phyloP scores from a whole-genome alignment of 2,113 vertebrate species.

The Notothenia coriiceps region DNA sequence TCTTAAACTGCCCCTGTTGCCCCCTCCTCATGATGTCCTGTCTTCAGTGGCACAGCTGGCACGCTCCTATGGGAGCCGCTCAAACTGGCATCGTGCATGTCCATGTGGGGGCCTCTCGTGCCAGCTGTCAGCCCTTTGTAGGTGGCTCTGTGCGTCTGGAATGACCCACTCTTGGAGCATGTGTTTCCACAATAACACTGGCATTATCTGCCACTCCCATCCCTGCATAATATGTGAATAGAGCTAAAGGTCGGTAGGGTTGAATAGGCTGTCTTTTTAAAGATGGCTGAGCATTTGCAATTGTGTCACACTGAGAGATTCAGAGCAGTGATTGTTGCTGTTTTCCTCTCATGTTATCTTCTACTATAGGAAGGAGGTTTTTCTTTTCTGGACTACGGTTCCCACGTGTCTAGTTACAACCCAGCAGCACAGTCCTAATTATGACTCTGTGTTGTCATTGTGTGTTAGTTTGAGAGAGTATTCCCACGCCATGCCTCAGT shows the following conservation, averaged over 20 bases:
- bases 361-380: not conserved
- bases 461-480: not conserved
- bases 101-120: slow-evolving; percentile 39
- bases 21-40: slow-evolving; percentile 7
- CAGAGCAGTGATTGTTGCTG: not conserved
- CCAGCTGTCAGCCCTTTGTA: slow-evolving; percentile 66
- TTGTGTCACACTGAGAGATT: slow-evolving; percentile 4
- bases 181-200: slow-evolving; percentile 43
- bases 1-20: slow-evolving; percentile 32
- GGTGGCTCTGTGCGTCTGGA: slow-evolving; percentile 52
- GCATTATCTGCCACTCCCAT: slow-evolving; percentile 56
- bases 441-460: slow-evolving; percentile 7
- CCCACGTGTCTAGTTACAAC: not conserved
- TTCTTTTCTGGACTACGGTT: not conserved
- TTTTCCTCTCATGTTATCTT: not conserved
- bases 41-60: slow-evolving; percentile 67
- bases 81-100: slow-evolving; percentile 57
- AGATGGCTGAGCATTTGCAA: not conserved
- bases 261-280: slow-evolving; percentile 10
- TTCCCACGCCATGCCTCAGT: slow-evolving; percentile 9
- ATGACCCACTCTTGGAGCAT: slow-evolving; percentile 55
- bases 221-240: not conserved
- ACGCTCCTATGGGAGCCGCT: slow-evolving; percentile 41
- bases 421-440: not conserved
- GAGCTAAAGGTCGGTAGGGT: not conserved